These are phyloP conservation scores for Atractosteus spatula DNA, from an alignment of 2,113 vertebrate genomes.

Conservation along the genomic window DNA sequence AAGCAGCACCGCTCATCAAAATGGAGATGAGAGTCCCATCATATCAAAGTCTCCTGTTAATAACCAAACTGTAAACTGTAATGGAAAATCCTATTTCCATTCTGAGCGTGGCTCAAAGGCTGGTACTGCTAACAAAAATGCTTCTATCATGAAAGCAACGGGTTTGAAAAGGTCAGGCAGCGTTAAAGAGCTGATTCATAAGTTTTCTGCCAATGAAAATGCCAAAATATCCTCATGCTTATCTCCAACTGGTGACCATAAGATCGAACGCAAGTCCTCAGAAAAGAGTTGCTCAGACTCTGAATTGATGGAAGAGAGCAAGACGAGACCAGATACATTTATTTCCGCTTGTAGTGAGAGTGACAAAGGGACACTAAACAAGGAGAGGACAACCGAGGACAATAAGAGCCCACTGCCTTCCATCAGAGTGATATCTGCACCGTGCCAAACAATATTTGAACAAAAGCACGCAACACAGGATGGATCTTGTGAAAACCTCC, in stretches of 20 bases:
- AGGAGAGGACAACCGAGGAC: not conserved
- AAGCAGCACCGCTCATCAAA: not conserved
- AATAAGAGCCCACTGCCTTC: not conserved
- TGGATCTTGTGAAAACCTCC: not conserved
- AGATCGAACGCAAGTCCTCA: not conserved
- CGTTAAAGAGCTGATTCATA: constrained; percentile 59
- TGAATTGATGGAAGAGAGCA: not conserved
- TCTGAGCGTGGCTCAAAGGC: not conserved
- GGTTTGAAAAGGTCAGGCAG: constrained; percentile 44
- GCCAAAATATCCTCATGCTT: not conserved
- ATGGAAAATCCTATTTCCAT: not conserved
- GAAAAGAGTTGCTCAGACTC: not conserved
- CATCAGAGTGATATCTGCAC: not conserved
- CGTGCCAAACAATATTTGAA: constrained; percentile 12
- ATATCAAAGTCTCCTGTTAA: not conserved
- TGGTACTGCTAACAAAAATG: not conserved
- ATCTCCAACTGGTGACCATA: not conserved
- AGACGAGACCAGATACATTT: not conserved
- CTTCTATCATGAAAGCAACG: constrained; percentile 1
- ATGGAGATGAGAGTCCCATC: not conserved
- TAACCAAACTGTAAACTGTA: not conserved
- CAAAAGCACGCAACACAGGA: constrained; percentile 19
- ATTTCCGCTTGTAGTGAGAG: not conserved
- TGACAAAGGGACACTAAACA: not conserved
- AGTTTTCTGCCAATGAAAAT: constrained; percentile 47